Percentiles rank a stretch among this genome's conserved stretches.
These are phyloP conservation scores for Thalpophila matura DNA, from an alignment of 2,888 invertebrate species.

Conservation along the genomic window DNA sequence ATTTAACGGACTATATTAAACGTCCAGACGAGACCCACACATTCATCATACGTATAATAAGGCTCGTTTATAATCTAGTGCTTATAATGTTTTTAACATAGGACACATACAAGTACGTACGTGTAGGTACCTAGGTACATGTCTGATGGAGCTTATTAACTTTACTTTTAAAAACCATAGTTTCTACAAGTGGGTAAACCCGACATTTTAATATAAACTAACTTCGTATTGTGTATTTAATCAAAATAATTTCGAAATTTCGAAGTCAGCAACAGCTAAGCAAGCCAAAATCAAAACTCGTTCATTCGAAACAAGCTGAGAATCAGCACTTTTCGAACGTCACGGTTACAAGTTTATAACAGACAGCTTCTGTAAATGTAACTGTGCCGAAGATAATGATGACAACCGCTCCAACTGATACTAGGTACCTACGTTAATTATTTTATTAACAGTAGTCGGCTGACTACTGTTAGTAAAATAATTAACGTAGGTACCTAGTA, in stretches of 20 bases:
- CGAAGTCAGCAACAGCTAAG: background rate
- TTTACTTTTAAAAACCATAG: background rate
- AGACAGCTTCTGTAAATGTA: background rate
- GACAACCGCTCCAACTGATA: background rate
- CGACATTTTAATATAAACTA: background rate
- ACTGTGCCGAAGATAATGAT: background rate
- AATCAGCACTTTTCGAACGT: background rate
- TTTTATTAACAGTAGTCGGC: too few relatives aligned
- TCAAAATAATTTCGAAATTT: conserved; percentile 11
- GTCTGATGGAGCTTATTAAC: too few relatives aligned
- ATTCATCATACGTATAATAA: too few relatives aligned
- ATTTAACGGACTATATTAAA: too few relatives aligned
- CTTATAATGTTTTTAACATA: too few relatives aligned
- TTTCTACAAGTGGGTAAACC: background rate
- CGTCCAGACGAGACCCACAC: too few relatives aligned
- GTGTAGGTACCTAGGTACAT: too few relatives aligned
- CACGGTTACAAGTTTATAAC: background rate
- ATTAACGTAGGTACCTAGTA: too few relatives aligned
- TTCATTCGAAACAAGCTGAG: conserved; percentile 12
- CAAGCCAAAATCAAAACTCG: background rate
- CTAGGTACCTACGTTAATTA: too few relatives aligned
- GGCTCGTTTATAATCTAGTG: too few relatives aligned
- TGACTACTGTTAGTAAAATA: too few relatives aligned
- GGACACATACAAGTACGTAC: too few relatives aligned
- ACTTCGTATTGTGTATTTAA: background rate